Base-by-base conservation (phyloP, 2,888 invertebrate species). In the Anagyrus pseudococci region DNA sequence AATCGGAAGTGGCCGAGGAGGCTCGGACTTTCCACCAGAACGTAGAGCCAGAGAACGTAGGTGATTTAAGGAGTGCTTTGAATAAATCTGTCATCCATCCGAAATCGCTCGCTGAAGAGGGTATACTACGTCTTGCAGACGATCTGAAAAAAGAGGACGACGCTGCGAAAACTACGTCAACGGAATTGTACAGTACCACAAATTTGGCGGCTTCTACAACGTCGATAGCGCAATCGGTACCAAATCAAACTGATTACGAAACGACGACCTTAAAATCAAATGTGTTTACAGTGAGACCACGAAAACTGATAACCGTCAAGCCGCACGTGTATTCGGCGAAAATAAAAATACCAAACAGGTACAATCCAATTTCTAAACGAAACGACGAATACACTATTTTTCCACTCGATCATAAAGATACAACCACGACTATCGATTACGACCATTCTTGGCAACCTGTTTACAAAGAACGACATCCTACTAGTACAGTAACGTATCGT, bases 1-100 rank as follows among this genome's bases (percentile, higher is more conserved):
- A 54, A 2, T 66, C 70, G 7, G 66, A 63, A 3, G n/a, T n/a
- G 58, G 58, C 3, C 0, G 44, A 58, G n/a, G 55, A 60, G 40
- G 37, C 61, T 13, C 58, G 58, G 82, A 83, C 50, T 79, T 79
- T 69, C 82, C 83, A 69, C 82, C 83, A n/a, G 69, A n/a, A 47
- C 20, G 29, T 58, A 2, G 48, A 20, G 13, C 49, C 62, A 3
- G 53, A 58, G 22, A 15, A 48, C 13, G 23, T 44, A 10, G 81
- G 3, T 66, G 82, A 63, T 70, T 73, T 52, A 81, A 83, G 73
- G 70, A 76, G 46, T 73, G 80, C 67, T 67, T 83, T 66, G 78
- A 82, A 71, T 68, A 78, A 66, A 79, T 56, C 69, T 4, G 62
- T 68, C 33, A 50, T 72, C 15, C 49, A 75, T 67, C 74, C 77